Conservation (phyloP, 2,888 invertebrate genomes). For the Diplazon laetatorius region DNA sequence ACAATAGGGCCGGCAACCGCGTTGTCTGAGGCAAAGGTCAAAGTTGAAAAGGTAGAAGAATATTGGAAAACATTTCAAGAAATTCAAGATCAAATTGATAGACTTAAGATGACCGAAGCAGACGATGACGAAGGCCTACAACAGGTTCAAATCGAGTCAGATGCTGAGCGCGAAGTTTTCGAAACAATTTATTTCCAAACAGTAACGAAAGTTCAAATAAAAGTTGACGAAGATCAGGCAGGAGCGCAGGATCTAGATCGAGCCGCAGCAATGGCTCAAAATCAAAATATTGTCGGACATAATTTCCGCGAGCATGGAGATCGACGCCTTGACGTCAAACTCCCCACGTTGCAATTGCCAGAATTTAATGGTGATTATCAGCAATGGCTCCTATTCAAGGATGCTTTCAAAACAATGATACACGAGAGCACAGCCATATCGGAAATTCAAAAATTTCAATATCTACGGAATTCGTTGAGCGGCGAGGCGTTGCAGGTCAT, state of each 20-base stretch:
- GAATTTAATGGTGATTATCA: slow-evolving; percentile 55
- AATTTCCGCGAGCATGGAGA: slow-evolving; percentile 8
- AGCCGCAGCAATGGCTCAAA: neutral
- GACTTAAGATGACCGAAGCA: neutral
- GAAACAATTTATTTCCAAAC: slow-evolving; percentile 37
- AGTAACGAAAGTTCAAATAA: slow-evolving; percentile 38
- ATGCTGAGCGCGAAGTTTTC: slow-evolving; percentile 22
- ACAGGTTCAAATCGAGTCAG: slow-evolving; percentile 29
- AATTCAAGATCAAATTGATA: slow-evolving; percentile 30
- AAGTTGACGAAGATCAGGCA: slow-evolving; percentile 11
- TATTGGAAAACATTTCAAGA: slow-evolving; percentile 36
- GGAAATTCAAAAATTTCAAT: slow-evolving; percentile 55
- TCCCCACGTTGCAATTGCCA: slow-evolving; percentile 44
- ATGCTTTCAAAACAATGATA: slow-evolving; percentile 51
- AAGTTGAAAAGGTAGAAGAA: slow-evolving; percentile 13
- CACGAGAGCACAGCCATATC: slow-evolving; percentile 34
- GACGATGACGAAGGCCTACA: slow-evolving; percentile 3
- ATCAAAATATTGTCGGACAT: slow-evolving; percentile 8
- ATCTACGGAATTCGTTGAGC: slow-evolving; percentile 38
- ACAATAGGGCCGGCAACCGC: no score
- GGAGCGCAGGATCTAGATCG: neutral
- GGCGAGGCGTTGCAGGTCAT: slow-evolving; percentile 54
- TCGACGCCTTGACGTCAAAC: slow-evolving; percentile 38
- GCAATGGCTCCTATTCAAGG: slow-evolving; percentile 56
- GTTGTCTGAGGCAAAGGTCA: no score